Base-by-base conservation (phyloP, 1,140 invertebrate genomes). In the Eriocheir sinensis region DNA sequence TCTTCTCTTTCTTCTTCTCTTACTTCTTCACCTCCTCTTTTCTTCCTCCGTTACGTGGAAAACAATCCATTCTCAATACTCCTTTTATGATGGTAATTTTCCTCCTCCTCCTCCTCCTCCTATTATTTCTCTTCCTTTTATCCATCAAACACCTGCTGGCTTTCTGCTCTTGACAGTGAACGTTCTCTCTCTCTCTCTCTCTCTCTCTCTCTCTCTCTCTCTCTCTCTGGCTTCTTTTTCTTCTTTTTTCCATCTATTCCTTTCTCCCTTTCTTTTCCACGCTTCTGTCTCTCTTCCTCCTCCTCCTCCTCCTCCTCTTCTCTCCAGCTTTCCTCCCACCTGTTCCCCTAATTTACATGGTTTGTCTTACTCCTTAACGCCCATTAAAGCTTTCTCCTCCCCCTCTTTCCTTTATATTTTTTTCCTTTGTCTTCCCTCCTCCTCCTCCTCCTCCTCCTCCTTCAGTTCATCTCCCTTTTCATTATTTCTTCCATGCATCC, bases 121-220 rank as follows among this genome's bases (percentile, higher is more conserved):
- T 85, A 30, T 15, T 40, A 3, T 85, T 27, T 85, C 9, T 85
- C 6, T 12, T 34, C 34, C 81, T 17, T 15, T 34, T 40, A 17
- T 85, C 8, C 27, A 12, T 32, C 81, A 17, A 6, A 6, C 81
- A 17, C 34, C 40, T 41, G n/a, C 36, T 40, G 38, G 4, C 38
- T 30, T 40, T 88, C 38, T 88, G 38, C n/a, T 88, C 86, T 88
- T 86, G 83, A 86, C 83, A 27, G 9, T 86, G 83, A 86, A 86
- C 34, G 83, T 21, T 38, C 38, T 27, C n/a, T 15, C 80, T n/a
- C 4, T 48, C 44, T 48, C 44, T 48, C 44, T 48, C n/a, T 48
- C 44, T 48, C 44, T 48, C 44, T 48, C 44, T 48, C 44, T 48
- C 44, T 48, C 44, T 48, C 44, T 72, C 21, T 72, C 60, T 72